phyloP scores from a whole-genome alignment of 2,113 vertebrate genomes.

The Cheilinus undulatus region DNA sequence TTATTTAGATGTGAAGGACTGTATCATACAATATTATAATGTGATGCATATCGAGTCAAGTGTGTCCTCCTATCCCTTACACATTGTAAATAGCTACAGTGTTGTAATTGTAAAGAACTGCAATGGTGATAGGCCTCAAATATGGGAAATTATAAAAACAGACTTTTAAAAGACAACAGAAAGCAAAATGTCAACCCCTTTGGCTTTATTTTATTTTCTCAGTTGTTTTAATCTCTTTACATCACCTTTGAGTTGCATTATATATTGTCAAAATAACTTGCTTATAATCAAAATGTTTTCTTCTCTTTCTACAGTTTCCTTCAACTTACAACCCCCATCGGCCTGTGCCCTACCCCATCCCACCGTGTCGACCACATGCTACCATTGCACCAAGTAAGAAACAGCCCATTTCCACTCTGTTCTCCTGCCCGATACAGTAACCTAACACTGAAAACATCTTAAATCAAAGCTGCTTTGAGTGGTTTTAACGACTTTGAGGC shows the following conservation, averaged over 20 bases:
- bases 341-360: conserved; percentile 97
- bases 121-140: no score
- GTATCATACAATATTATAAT: no score
- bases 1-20: no score
- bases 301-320: conserved; percentile 85
- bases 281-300: not conserved
- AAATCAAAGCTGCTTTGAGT: not conserved
- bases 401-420: not conserved
- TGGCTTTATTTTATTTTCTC: no score
- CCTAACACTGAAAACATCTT: not conserved
- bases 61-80: no score
- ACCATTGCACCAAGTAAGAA: conserved; percentile 98
- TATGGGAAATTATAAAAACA: no score
- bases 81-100: no score
- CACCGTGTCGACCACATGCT: conserved; percentile 95
- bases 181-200: no score
- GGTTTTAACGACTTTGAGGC: not conserved
- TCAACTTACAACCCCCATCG: conserved; percentile 96
- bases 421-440: not conserved
- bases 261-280: not conserved
- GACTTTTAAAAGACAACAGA: no score
- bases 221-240: not conserved
- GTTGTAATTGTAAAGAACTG: no score
- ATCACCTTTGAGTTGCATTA: not conserved
- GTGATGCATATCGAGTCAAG: no score